Evolutionary conservation across 2,888 invertebrate species (phyloP).

Genomic region (Eristalis tenax): DNA sequence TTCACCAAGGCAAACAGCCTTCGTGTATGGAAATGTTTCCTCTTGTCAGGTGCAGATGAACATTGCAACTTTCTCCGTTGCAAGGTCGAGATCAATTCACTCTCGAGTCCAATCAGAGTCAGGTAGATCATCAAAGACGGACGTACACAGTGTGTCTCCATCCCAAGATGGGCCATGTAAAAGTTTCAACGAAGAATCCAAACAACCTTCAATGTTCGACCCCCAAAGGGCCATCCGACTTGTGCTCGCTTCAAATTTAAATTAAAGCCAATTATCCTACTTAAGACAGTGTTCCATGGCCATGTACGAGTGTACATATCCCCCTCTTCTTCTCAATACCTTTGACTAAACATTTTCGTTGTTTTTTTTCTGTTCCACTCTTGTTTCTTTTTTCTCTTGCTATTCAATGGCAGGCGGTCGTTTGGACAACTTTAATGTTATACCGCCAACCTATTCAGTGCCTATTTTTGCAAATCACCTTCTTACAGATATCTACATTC

Average conservation of each 20-base stretch:
- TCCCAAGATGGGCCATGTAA: not conserved
- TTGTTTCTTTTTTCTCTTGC: slow-evolving; percentile 23
- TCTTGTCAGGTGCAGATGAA: no score
- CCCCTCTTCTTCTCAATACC: slow-evolving; percentile 45
- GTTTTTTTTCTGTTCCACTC: slow-evolving; percentile 5
- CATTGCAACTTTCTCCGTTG: no score
- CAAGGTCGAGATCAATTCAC: no score
- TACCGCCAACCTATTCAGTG: slow-evolving; percentile 60
- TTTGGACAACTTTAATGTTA: slow-evolving; percentile 47
- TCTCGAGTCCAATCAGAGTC: no score
- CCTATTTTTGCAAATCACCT: slow-evolving; percentile 69
- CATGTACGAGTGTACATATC: slow-evolving; percentile 25
- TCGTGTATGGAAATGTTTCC: no score
- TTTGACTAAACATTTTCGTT: slow-evolving; percentile 29
- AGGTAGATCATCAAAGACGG: no score
- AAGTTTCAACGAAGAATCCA: not conserved
- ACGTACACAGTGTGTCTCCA: no score
- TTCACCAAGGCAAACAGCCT: no score
- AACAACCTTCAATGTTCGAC: not conserved
- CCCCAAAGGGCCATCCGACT: not conserved
- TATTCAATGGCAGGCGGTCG: slow-evolving; percentile 14
- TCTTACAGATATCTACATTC: slow-evolving; percentile 41
- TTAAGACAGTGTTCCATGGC: slow-evolving; percentile 43
- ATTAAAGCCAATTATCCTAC: slow-evolving; percentile 13
- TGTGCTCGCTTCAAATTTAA: not conserved